phyloP scores from a whole-genome alignment of 2,113 vertebrate genomes.

The Phrynosoma platyrhinos region DNA sequence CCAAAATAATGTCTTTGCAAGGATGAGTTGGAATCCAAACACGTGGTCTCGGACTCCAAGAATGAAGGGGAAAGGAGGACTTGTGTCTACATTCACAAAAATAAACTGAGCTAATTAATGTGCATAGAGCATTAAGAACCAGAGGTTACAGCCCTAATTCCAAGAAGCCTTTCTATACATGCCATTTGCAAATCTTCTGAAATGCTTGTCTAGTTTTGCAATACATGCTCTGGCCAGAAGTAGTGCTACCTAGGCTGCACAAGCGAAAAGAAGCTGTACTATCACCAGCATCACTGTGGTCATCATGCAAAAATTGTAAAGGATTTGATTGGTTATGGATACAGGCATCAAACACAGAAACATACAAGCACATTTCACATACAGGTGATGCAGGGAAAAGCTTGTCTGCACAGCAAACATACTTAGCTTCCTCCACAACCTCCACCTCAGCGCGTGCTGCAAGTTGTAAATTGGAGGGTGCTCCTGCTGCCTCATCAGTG shows the following conservation, averaged over 20 bases:
- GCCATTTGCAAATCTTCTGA: constrained; percentile 1
- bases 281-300: constrained; percentile 64
- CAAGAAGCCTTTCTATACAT: background rate
- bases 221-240: constrained; percentile 58
- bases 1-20: background rate
- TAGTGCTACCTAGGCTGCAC: constrained; percentile 60
- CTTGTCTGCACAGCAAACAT: constrained; percentile 77
- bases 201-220: background rate
- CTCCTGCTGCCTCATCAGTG: constrained; percentile 89
- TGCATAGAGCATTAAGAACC: background rate
- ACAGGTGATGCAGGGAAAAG: constrained; percentile 50
- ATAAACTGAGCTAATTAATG: background rate
- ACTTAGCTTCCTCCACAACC: constrained; percentile 98
- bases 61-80: background rate
- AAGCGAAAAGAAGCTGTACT: constrained; percentile 65
- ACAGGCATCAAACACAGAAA: constrained; percentile 58
- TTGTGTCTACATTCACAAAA: background rate
- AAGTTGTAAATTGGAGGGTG: constrained; percentile 93
- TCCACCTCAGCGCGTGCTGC: constrained; percentile 95
- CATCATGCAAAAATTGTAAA: constrained; percentile 77
- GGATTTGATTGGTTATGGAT: constrained; percentile 63
- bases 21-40: background rate
- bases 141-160: background rate
- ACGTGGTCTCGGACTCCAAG: background rate
- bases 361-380: constrained; percentile 52